phyloP scores from a whole-genome alignment of 35 echinoderm and acorn worm species.

The Ophioderma brevispina region DNA sequence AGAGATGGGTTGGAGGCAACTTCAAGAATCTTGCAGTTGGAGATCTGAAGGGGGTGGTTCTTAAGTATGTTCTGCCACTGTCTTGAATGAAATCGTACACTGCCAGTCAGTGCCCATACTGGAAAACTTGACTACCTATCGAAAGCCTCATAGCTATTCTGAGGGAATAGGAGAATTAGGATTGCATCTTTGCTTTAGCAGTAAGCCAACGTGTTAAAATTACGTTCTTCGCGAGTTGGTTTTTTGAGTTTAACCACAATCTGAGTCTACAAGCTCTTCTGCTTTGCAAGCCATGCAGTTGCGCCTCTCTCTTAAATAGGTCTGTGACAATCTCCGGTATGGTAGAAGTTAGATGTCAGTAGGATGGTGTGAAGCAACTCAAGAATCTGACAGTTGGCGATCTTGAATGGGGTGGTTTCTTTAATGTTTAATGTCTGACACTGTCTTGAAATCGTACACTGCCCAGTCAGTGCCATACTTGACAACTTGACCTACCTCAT shows the following conservation, averaged over 20 bases:
- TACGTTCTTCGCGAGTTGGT: conserved; percentile 9
- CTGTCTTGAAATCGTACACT: conserved; percentile 14
- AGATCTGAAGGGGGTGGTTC: conserved; percentile 20
- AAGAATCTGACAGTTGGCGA: background rate
- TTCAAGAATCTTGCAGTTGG: no score
- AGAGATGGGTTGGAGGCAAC: no score
- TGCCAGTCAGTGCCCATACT: no score
- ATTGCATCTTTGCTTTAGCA: no score
- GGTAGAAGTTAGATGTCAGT: no score
- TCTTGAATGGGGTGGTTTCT: conserved; percentile 24
- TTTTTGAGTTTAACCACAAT: no score
- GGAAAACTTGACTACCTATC: no score
- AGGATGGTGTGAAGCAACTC: no score
- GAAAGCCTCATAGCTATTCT: no score
- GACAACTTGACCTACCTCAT: conserved; percentile 20
- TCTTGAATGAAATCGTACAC: no score
- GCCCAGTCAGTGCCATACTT: conserved; percentile 19
- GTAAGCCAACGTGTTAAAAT: background rate
- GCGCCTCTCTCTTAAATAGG: conserved; percentile 11
- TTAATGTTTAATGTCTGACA: background rate
- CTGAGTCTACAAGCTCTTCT: background rate
- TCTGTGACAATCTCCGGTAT: background rate
- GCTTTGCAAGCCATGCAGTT: background rate
- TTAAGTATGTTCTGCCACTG: no score
- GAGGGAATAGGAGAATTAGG: no score